Evolutionary conservation across 1,140 invertebrate genomes (phyloP).

Genomic region (Amphibalanus amphitrite): DNA sequence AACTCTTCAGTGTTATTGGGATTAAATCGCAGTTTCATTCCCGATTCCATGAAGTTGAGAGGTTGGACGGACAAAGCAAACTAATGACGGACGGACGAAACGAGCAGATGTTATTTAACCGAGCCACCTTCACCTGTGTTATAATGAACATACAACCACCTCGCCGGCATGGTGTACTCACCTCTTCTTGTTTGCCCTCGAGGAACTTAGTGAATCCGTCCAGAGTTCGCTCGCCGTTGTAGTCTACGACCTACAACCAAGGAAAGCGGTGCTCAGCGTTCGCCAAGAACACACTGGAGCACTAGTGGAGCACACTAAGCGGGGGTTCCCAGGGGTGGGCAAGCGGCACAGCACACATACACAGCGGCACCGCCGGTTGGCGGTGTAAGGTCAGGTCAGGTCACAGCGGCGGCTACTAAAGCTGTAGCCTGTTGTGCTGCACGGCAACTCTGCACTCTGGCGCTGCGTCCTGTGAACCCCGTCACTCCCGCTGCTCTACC

Average conservation of each 20-base stretch:
- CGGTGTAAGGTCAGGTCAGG: too few species aligned
- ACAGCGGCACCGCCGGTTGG: slow-evolving; percentile 8
- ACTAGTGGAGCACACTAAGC: slow-evolving; percentile 11
- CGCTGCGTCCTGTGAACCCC: too few species aligned
- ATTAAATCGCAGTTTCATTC: too few species aligned
- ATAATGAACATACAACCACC: too few species aligned
- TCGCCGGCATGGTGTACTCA: slow-evolving; percentile 2
- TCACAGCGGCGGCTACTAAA: background rate
- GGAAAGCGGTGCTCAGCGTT: slow-evolving; percentile 6
- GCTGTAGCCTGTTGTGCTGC: too few species aligned
- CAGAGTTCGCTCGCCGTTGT: slow-evolving; percentile 85
- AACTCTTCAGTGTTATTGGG: too few species aligned
- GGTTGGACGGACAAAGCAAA: too few species aligned
- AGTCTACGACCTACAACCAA: slow-evolving; percentile 55
- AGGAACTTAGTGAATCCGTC: slow-evolving; percentile 86
- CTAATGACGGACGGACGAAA: too few species aligned
- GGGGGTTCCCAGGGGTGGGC: slow-evolving; percentile 4
- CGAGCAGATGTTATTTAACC: too few species aligned
- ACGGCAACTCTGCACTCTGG: too few species aligned
- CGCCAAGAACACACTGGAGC: slow-evolving; percentile 22
- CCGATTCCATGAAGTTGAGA: too few species aligned
- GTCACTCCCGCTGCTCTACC: background rate
- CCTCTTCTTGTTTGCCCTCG: slow-evolving; percentile 32
- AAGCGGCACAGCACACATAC: background rate
- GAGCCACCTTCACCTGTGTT: too few species aligned